Base-by-base conservation (phyloP, 92 coral and sea anemone genomes). In the Epizoanthus ramosus region DNA sequence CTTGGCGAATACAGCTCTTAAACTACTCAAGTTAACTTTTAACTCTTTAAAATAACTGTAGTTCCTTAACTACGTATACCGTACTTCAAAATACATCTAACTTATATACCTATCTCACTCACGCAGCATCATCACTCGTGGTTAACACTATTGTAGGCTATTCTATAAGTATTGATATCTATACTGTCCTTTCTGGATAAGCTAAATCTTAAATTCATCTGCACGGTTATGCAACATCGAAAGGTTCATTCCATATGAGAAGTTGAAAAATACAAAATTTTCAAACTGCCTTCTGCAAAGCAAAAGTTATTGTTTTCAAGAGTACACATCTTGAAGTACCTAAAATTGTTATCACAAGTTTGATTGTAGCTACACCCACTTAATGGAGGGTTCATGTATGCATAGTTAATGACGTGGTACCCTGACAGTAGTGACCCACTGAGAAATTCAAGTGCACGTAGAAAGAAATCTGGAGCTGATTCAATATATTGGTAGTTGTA, bases 401-500 rank as follows among this genome's bases (percentile, higher is more conserved):
- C 37, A 67, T 37, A 35, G 17, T 69, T 69, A 54, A 54, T 69
- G 53, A 69, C n/a, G 43, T 16, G 56, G 53, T 35, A 69, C 53
- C 43, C 74, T 35, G 74, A 52, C 75, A 43, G 21, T 57, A 71
- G 58, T 71, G 24, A 4, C 21, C 57, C 21, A 71, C 50, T 18
- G 35, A 71, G 21, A 71, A 71, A 58, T 71, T 71, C 23, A 71
- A 71, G 75, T 71, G 75, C 24, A 35, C 43, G 50, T 71, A 71
- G 50, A 71, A 71, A 71, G 18, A 54, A 33, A 35, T 43, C 7
- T 17, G 50, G 75, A 71, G 57, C 50, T 71, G 50, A 35, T 58
- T 58, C 43, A 71, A 71, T 71, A 58, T 43, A 41, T 31, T 71
- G 75, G n/a, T 58, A 71, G 57, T 71, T 22, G 75, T 71, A 45